Percentiles rank a stretch among this genome's conserved stretches.
Conservation (phyloP, 2,113 vertebrate genomes). For the Pardalotus punctatus region DNA sequence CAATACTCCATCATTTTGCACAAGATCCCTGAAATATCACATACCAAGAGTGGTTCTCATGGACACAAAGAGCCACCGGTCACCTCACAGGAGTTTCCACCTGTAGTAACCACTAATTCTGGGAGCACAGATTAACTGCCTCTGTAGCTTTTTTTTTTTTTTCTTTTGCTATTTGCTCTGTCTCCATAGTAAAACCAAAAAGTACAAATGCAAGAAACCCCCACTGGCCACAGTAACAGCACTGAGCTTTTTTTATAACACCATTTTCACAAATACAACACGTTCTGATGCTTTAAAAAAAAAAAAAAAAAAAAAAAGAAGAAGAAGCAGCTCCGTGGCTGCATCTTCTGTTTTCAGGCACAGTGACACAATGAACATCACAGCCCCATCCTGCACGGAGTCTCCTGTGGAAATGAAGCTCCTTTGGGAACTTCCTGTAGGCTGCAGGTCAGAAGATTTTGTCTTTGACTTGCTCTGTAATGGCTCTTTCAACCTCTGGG, state of each 20-base stretch:
- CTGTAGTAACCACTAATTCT: background rate
- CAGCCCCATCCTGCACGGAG: background rate
- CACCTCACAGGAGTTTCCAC: background rate
- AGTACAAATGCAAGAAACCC: too few relatives aligned
- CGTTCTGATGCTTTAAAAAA: background rate
- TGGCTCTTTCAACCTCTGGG: background rate
- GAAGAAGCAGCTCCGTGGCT: background rate
- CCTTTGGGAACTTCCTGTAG: background rate
- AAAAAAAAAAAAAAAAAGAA: too few relatives aligned
- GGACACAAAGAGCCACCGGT: background rate
- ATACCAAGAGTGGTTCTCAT: background rate
- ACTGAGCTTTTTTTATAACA: background rate
- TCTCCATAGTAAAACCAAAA: background rate
- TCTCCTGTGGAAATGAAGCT: background rate
- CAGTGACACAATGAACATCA: background rate
- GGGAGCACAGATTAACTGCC: background rate
- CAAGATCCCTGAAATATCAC: background rate
- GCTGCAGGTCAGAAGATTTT: slow-evolving; percentile 23
- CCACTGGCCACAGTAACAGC: background rate
- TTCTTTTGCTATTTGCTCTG: background rate
- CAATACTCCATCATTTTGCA: background rate
- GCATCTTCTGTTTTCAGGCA: background rate
- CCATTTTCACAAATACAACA: background rate
- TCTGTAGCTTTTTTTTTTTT: background rate
- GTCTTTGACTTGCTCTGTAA: background rate